phyloP scores from a whole-genome alignment of 2,888 invertebrate genomes.

The Napeogenes sylphis region DNA sequence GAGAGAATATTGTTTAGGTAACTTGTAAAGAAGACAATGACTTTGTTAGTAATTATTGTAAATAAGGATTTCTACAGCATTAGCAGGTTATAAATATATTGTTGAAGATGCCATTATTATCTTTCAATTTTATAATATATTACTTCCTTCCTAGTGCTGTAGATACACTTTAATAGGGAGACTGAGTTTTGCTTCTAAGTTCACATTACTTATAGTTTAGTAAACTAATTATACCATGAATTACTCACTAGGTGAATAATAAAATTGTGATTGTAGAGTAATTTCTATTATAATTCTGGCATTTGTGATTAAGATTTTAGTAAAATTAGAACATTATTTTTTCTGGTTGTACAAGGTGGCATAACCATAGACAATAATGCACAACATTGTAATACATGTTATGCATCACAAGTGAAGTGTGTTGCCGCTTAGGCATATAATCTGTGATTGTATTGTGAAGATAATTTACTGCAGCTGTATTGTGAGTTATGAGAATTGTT shows the following conservation, averaged over 20 bases:
- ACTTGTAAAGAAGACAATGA: background rate
- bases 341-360: no score
- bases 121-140: background rate
- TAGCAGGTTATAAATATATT: background rate
- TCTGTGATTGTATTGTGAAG: no score
- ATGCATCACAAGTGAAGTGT: no score
- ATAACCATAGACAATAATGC: background rate
- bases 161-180: background rate
- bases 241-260: background rate
- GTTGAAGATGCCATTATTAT: no score
- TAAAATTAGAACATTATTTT: background rate
- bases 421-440: no score
- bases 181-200: background rate
- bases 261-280: conserved; percentile 5
- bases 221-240: background rate
- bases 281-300: conserved; percentile 1
- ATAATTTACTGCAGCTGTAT: no score
- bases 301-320: background rate
- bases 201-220: background rate
- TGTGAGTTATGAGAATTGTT: no score
- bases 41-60: background rate
- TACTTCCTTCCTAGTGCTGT: background rate
- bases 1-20: background rate
- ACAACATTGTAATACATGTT: no score
- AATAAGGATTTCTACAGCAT: conserved; percentile 1